These are phyloP conservation scores for Oscheius sp. DNA, from an alignment of 2,888 invertebrate species.

Conservation along the genomic window DNA sequence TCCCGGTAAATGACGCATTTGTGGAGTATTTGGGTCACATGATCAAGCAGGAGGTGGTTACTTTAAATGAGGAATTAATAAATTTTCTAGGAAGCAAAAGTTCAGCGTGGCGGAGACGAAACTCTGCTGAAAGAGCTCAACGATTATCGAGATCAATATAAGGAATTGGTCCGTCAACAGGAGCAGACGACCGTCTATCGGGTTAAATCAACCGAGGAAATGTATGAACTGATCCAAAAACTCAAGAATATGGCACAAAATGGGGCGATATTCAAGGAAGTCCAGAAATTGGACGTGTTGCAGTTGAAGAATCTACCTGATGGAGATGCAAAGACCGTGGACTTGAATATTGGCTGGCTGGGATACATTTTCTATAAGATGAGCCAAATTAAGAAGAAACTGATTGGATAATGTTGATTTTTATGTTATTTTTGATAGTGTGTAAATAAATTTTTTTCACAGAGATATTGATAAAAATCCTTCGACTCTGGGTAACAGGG, in stretches of 20 bases:
- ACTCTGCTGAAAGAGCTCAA: too few relatives aligned
- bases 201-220: neutral
- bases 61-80: neutral
- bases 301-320: neutral
- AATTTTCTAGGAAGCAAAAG: too few relatives aligned
- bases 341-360: neutral
- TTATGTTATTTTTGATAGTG: neutral
- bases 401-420: neutral
- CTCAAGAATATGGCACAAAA: neutral
- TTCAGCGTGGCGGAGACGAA: too few relatives aligned
- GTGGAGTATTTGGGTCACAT: neutral
- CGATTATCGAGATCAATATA: too few relatives aligned
- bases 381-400: neutral
- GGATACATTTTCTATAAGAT: neutral
- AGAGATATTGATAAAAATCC: too few relatives aligned
- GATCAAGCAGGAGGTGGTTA: neutral
- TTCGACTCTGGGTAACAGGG: too few relatives aligned
- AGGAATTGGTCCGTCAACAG: neutral
- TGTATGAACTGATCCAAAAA: neutral
- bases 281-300: neutral
- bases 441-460: too few relatives aligned
- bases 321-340: neutral
- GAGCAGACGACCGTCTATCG: neutral
- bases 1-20: neutral
- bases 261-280: neutral